Evolutionary conservation across 2,113 vertebrate genomes (phyloP).

Genomic region (Nannospalax galili): DNA sequence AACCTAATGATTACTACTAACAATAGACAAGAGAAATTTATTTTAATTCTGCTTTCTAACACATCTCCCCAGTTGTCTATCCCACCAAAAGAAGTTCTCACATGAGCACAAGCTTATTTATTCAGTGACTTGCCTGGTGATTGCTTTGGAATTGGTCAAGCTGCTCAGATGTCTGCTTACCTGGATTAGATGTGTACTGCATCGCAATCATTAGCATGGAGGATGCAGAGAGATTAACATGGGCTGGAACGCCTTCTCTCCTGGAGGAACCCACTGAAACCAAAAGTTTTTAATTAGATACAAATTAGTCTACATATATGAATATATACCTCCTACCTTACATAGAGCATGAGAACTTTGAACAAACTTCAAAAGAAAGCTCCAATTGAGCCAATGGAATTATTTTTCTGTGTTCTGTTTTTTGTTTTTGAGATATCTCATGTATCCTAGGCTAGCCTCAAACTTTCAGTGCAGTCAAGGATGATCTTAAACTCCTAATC

Average conservation of each 20-base stretch:
- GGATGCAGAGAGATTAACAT: slow-evolving; percentile 97
- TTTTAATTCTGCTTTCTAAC: slow-evolving; percentile 36
- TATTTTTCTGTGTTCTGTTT: neutral
- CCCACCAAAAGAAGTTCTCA: neutral
- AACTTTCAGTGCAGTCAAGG: neutral
- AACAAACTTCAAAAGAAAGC: neutral
- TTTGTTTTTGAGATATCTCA: neutral
- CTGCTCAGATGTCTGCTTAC: slow-evolving; percentile 81
- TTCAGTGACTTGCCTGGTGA: neutral
- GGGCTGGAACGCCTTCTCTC: slow-evolving; percentile 96
- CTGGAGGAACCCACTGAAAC: slow-evolving; percentile 96
- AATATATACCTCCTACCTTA: slow-evolving; percentile 2
- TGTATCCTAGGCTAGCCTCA: neutral
- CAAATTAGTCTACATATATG: neutral
- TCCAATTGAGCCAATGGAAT: neutral
- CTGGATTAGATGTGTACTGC: slow-evolving; percentile 99
- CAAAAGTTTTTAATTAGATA: slow-evolving; percentile 66
- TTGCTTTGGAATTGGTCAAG: neutral
- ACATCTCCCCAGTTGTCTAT: neutral
- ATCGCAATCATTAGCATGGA: slow-evolving; percentile 99
- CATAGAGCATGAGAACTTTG: slow-evolving; percentile 10
- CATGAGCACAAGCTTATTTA: neutral
- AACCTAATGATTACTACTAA: neutral
- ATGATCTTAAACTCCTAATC: neutral
- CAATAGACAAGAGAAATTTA: neutral